phyloP scores from a whole-genome alignment of 2,797 vertebrate genomes.

The Acanthurus leucopareius region DNA sequence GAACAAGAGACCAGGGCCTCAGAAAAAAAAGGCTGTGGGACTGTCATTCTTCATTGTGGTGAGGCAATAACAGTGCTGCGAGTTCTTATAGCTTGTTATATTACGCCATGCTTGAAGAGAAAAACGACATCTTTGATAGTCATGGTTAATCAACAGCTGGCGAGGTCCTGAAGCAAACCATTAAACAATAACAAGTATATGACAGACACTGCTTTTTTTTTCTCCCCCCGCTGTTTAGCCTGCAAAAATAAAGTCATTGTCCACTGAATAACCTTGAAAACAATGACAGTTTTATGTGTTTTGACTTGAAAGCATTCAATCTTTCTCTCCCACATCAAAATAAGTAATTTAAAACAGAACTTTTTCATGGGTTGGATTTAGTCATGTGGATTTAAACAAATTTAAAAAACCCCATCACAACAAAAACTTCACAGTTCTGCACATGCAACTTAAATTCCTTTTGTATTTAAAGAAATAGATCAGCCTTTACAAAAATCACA shows the following conservation, averaged over 20 bases:
- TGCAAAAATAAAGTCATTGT: constrained; percentile 25
- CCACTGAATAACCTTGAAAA: constrained; percentile 13
- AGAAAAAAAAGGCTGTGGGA: constrained; percentile 40
- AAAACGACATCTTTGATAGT: constrained; percentile 66
- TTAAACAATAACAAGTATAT: constrained; percentile 36
- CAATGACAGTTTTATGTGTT: neutral
- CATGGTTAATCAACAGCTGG: constrained; percentile 60
- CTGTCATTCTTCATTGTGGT: constrained; percentile 65
- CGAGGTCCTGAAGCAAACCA: constrained; percentile 41
- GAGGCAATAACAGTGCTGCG: constrained; percentile 52
- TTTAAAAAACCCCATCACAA: neutral
- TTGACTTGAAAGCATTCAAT: neutral
- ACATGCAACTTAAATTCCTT: neutral
- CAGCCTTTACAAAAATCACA: neutral
- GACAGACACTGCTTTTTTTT: constrained; percentile 9
- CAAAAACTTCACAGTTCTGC: neutral
- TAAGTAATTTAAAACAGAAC: constrained; percentile 9
- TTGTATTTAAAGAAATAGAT: neutral
- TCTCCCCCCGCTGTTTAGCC: neutral
- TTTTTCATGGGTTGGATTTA: constrained; percentile 1
- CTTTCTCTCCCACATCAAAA: constrained; percentile 6
- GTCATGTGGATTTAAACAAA: no score
- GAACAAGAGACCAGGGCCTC: constrained; percentile 58
- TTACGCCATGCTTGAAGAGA: constrained; percentile 36
- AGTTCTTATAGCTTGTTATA: constrained; percentile 65